These are phyloP conservation scores for Manis crassicaudata DNA, from an alignment of 2,797 vertebrate genomes.

Conservation along the genomic window DNA sequence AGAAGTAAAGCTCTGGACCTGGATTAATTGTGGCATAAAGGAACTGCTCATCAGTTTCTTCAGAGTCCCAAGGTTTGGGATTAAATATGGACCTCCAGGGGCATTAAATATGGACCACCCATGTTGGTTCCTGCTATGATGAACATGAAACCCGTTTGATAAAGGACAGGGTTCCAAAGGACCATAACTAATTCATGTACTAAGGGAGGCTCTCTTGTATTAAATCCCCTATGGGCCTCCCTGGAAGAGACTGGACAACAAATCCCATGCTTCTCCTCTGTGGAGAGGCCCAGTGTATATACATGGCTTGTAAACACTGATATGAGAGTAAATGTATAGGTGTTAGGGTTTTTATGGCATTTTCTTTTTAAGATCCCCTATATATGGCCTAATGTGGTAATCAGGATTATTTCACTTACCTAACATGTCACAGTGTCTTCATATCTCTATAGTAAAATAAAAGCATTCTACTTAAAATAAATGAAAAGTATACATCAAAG, in stretches of 20 bases:
- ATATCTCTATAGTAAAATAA: background rate
- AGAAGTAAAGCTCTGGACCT: background rate
- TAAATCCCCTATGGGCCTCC: accelerated
- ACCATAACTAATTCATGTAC: background rate
- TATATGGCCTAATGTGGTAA: background rate
- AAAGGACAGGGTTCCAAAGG: background rate
- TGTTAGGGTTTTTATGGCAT: too few relatives aligned
- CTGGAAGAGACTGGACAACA: background rate
- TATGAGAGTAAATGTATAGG: accelerated
- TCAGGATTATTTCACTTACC: background rate
- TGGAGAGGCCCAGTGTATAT: accelerated
- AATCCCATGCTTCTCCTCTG: accelerated
- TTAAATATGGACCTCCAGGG: background rate
- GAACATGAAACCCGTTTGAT: background rate
- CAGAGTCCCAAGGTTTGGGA: background rate
- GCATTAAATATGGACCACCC: background rate
- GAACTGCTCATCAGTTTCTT: background rate
- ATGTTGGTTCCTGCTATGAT: background rate
- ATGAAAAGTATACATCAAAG: background rate
- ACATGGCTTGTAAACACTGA: background rate
- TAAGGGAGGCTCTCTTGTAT: background rate
- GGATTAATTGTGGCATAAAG: background rate
- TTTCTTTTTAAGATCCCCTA: background rate
- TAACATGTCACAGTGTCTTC: background rate
- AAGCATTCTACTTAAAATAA: conserved; percentile 44